Evolutionary conservation across 2,113 vertebrate genomes (phyloP).

Genomic region (Gallinago jamesoni): DNA sequence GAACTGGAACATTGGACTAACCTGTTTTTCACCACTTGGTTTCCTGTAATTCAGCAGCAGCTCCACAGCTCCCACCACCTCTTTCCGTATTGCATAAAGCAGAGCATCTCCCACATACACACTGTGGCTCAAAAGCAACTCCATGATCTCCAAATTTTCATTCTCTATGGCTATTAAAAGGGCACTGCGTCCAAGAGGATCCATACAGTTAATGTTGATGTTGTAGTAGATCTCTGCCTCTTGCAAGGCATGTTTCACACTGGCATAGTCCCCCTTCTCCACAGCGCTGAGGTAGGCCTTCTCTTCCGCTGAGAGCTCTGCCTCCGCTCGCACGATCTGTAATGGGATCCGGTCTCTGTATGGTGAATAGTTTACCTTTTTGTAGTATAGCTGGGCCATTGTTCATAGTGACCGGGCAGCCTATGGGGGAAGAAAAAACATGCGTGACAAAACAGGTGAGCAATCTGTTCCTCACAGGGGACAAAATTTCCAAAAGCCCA

Average conservation of each 20-base stretch:
- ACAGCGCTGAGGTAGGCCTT: conserved; percentile 94
- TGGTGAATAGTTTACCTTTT: conserved; percentile 93
- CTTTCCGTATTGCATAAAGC: conserved; percentile 95
- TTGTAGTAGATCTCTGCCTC: conserved; percentile 98
- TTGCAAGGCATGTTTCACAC: conserved; percentile 90
- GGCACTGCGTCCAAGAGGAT: conserved; percentile 94
- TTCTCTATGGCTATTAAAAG: conserved; percentile 99
- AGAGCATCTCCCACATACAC: conserved; percentile 92
- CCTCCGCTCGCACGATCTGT: conserved; percentile 94
- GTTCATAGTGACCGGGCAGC: conserved; percentile 74
- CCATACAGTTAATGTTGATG: conserved; percentile 98
- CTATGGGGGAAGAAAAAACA: conserved; percentile 29
- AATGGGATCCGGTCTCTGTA: conserved; percentile 95
- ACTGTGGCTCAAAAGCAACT: conserved; percentile 90
- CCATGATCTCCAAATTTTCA: conserved; percentile 98
- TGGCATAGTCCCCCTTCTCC: conserved; percentile 97
- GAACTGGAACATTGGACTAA: conserved; percentile 35
- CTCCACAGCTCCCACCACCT: conserved; percentile 97
- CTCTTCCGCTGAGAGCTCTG: conserved; percentile 91
- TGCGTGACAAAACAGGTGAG: rapidly evolving
- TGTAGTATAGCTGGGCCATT: conserved; percentile 98
- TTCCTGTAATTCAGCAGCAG: conserved; percentile 91
- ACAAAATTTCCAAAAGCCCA: background rate
- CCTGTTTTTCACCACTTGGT: conserved; percentile 92
- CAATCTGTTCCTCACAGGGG: background rate